Base-by-base conservation (phyloP, 2,113 vertebrate genomes). In the Echinops telfairi region DNA sequence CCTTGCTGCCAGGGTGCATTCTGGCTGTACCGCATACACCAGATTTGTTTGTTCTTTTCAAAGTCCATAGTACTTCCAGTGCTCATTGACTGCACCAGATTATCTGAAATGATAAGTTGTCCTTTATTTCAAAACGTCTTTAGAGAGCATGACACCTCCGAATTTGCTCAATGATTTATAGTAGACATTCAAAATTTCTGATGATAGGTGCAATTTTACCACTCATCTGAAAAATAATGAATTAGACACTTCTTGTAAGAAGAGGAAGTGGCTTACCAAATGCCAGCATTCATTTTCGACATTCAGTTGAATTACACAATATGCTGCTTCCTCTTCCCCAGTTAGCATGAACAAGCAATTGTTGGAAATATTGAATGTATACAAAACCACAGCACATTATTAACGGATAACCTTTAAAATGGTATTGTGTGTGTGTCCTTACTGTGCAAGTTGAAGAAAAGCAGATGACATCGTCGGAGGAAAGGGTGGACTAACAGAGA, bases 241-340 rank as follows among this genome's bases (percentile, higher is more conserved):
- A 97, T 95, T 95, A 88, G 92, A 88, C 80, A 86, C 78, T 89
- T 73, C 19, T 1, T 88, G 64, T 71, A 62, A 94, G 75, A 96
- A 95, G 93, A 95, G 95, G 97, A 96, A 96, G 90, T 31, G 33
- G 58, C 80, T 96, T 94, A n/a, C 90, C 81, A 90, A 85, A 92
- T 89, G 93, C 89, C 96, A 96, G 95, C 70, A 9, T 85, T 84
- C 95, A 91, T 93, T 92, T 68, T 75, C 4, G 14, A 93, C 86
- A 91, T 82, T 87, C 89, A 14, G 10, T 92, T 86, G 75, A 66
- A 62, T 97, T 96, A 94, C 84, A 70, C 84, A 97, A 97, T 23
- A 88, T 1, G 68, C 6, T 27, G 71, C 88, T 97, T 97, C 95
- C 89, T 92, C 94, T 96, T 97, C 81, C 89, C 91, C 92, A 86